A percentile compares a stretch with the other conserved stretches of the same genome.
phyloP scores from a whole-genome alignment of 1,140 invertebrate genomes.

The Reticulitermes speratus region DNA sequence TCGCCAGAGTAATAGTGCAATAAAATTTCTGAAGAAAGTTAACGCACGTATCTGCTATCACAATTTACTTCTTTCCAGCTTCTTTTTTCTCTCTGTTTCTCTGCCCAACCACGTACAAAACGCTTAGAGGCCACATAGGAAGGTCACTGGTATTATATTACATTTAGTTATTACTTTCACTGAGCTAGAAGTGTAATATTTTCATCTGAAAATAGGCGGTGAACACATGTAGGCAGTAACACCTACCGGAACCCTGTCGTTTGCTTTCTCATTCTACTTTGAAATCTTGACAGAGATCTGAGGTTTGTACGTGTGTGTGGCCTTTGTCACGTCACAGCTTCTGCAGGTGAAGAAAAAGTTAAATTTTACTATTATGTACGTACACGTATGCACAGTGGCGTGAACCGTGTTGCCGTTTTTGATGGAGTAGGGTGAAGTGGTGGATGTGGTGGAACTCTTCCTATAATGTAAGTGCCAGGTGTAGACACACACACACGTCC shows the following conservation, averaged over 20 bases:
- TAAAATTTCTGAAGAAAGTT: neutral
- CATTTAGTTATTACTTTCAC: neutral
- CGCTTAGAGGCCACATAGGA: neutral
- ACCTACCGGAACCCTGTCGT: neutral
- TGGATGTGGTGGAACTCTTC: neutral
- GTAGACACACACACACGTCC: no score
- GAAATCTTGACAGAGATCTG: neutral
- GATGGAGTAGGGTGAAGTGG: neutral
- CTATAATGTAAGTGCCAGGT: neutral
- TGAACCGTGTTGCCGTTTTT: neutral
- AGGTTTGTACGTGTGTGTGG: neutral
- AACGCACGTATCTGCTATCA: neutral
- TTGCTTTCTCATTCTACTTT: neutral
- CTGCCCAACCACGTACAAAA: neutral
- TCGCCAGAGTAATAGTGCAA: neutral
- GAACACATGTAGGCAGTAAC: neutral
- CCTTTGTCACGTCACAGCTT: neutral
- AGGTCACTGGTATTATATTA: neutral
- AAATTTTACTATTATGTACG: neutral
- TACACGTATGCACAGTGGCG: neutral
- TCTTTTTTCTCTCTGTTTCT: neutral
- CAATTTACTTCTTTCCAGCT: neutral
- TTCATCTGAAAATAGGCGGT: neutral
- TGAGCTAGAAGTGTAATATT: neutral
- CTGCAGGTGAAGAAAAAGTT: neutral